phyloP scores from a whole-genome alignment of 2,797 vertebrate species.

The Florisuga fusca region DNA sequence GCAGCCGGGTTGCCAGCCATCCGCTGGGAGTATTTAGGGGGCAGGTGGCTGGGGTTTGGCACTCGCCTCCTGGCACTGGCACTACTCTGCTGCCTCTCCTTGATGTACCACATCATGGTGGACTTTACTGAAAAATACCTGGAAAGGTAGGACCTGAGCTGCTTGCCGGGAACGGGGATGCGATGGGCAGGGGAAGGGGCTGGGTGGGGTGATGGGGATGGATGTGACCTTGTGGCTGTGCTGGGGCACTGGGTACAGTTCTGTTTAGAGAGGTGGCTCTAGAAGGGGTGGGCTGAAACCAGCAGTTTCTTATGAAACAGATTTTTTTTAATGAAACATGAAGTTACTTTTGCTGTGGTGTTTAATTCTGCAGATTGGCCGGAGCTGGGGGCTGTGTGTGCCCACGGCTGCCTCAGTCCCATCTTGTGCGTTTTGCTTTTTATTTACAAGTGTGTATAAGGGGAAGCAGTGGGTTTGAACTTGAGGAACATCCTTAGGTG shows the following conservation, averaged over 20 bases:
- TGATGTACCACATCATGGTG: conserved; percentile 82
- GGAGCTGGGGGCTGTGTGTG: neutral
- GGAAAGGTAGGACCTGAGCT: conserved; percentile 84
- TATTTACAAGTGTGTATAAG: neutral
- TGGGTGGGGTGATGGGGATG: neutral
- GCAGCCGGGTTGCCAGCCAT: conserved; percentile 60
- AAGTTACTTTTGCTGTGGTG: neutral
- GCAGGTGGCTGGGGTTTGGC: conserved; percentile 62
- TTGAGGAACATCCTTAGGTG: neutral
- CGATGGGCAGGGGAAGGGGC: accelerated
- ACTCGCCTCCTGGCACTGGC: conserved; percentile 75
- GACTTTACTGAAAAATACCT: conserved; percentile 91
- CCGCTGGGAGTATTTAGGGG: conserved; percentile 81
- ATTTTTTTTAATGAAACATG: no score
- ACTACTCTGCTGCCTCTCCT: conserved; percentile 66
- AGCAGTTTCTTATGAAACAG: neutral
- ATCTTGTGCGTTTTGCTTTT: accelerated
- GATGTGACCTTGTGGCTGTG: accelerated
- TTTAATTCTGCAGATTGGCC: neutral
- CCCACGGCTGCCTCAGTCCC: accelerated
- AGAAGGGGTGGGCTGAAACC: neutral
- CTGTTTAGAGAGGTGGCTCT: neutral
- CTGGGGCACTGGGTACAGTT: neutral
- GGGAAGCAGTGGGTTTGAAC: neutral
- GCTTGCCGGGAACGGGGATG: neutral